Base-by-base conservation (phyloP, 1,140 invertebrate species). In the Helicorthomorpha holstii region DNA sequence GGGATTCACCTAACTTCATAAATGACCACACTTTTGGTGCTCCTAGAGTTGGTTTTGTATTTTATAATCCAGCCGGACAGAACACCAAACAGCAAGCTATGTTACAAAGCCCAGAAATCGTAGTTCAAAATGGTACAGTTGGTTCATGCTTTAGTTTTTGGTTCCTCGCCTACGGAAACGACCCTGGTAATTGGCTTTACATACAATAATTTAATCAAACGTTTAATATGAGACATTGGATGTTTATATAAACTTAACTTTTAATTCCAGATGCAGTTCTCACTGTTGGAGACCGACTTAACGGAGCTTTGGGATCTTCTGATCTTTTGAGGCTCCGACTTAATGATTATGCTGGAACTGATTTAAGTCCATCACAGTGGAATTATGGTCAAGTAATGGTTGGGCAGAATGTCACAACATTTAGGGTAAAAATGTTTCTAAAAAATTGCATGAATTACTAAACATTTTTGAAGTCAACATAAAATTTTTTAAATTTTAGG, bases 111-210 rank as follows among this genome's bases (percentile, higher is more conserved):
- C 19, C 44, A 7, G 44, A 46, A 46, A 46, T 46, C 4, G 4
- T 22, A 46, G 44, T 34, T 4, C 4, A 10, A 12, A 21, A 25
- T 46, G 44, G 44, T 46, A 7, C 19, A 7, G 21, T 7, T 46
- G 44, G 44, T 7, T 7, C 25, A 22, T 46, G 44, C 21, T 46
- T 46, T 19, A 46, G 44, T 46, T 46, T 46, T 46, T 46, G 44
- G 44, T 46, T 22, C 19, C 19, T 46, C 4, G 21, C 44, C 44
- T 7, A 4, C 4, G 44, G 44, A 25, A 22, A 4, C 21, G 44
- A 46, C 19, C 4, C 44, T 10, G 44, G 44, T 46, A 46, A 10
- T 4, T 7, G 16, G 16, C 7, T 34, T 7, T 34, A 34, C 7
- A 34, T 34, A 7, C 7, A 34, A 34, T 34, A 34, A n/a, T n/a